Evolutionary conservation across 2,113 vertebrate genomes (phyloP).

Genomic region (Cynopterus brachyotis): DNA sequence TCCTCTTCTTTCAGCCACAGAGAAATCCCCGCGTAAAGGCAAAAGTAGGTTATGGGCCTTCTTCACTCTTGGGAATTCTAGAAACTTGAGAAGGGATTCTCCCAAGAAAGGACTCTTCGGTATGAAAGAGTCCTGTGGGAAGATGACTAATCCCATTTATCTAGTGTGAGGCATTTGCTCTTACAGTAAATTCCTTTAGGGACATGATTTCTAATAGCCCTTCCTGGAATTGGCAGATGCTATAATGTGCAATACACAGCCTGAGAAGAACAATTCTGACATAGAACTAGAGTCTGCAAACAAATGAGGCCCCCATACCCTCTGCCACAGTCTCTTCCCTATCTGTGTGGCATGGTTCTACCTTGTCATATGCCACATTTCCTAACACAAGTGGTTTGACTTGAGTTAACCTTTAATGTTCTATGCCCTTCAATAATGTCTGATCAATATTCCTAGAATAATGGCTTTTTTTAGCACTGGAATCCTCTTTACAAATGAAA

Average conservation of each 20-base stretch:
- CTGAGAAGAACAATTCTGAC: background rate
- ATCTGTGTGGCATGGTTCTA: background rate
- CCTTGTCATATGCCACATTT: background rate
- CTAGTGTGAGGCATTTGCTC: background rate
- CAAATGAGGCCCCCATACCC: accelerated
- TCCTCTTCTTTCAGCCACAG: background rate
- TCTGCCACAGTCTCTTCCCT: background rate
- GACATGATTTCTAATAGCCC: background rate
- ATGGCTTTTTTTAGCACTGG: background rate
- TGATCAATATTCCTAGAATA: background rate
- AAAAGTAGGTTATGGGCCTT: background rate
- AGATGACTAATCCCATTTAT: slow-evolving; percentile 4
- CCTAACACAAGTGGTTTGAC: background rate
- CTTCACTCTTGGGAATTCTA: background rate
- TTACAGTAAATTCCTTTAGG: background rate
- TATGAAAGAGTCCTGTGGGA: background rate
- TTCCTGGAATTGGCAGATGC: background rate
- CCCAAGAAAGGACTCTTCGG: background rate
- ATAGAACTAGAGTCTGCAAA: background rate
- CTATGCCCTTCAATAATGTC: background rate
- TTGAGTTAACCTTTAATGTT: background rate
- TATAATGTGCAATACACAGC: background rate
- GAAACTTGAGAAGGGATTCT: slow-evolving; percentile 3
- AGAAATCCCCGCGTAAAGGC: background rate
- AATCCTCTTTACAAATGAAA: background rate